phyloP scores from a whole-genome alignment of 2,113 vertebrate genomes.

The Microtus oregoni region DNA sequence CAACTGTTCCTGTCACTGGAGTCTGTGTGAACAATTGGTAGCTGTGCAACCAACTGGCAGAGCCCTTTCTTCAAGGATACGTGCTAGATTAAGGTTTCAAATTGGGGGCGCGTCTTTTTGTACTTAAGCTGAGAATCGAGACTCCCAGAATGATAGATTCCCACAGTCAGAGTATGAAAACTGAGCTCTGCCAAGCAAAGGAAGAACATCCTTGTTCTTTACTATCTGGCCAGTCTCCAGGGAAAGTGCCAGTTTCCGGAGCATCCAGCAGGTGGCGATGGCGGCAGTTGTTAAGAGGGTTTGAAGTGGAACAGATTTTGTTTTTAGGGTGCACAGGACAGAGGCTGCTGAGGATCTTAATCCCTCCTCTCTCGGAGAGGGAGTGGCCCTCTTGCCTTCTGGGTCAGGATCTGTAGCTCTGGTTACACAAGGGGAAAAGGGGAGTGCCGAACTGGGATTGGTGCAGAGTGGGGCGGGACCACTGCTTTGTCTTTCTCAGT shows the following conservation, averaged over 20 bases:
- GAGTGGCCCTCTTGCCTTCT: fast-evolving
- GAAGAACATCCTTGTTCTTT: neutral
- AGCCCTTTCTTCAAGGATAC: neutral
- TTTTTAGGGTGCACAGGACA: neutral
- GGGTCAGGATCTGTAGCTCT: no score
- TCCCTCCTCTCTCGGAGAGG: no score
- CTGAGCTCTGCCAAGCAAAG: neutral
- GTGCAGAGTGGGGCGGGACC: neutral
- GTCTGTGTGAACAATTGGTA: neutral
- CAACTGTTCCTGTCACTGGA: neutral
- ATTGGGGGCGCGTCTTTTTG: neutral
- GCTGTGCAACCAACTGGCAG: neutral
- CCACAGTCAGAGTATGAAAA: neutral
- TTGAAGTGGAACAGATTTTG: neutral
- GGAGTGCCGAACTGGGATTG: neutral
- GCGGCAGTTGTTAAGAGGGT: fast-evolving
- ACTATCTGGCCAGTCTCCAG: neutral
- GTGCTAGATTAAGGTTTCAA: neutral
- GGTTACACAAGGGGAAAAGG: neutral
- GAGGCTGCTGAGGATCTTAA: neutral
- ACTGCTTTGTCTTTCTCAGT: fast-evolving
- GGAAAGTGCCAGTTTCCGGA: neutral
- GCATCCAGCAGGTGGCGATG: fast-evolving
- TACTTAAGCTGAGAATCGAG: no score
- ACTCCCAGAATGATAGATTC: neutral